Base-by-base conservation (phyloP, 2,797 vertebrate genomes). In the Clarias laeviceps region DNA sequence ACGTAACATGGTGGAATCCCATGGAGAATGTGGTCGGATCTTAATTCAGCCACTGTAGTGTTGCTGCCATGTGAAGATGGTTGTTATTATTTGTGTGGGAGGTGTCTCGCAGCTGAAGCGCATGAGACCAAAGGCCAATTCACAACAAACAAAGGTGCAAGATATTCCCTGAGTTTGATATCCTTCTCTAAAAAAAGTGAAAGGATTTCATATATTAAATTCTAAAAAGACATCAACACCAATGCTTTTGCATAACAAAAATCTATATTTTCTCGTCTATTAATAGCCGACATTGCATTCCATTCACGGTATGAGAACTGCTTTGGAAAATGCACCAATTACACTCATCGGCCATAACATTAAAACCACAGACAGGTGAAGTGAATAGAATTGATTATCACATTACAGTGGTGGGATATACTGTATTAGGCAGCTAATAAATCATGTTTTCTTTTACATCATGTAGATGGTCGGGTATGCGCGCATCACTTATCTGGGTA, bases 1-100 rank as follows among this genome's bases (percentile, higher is more conserved):
- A 77, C 22, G 80, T 79, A 61, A 82, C 72, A 59, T 74, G 37
- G 68, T 68, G 82, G 74, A 86, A 74, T 82, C 84, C 56, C 66
- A 0, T 20, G 64, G 45, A 73, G 64, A 45, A 59, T 57, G 57
- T 15, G 69, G 62, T 56, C 69, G 59, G 69, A 81, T 84, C 69
- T 65, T 74, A 84, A 80, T 56, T 82, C 64, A 70, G 85, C 72
- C 62, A 73, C 32, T 32, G 76, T 54, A 45, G 65, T 86, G 85
- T n/a, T 79, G 17, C 20, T 83, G 50, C 69, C 29, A n/a, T 80
- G 69, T 54, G 82, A 80, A 40, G 74, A 45, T 59, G 74, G 57
- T 70, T 54, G 65, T 66, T 83, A 50, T 70, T n/a, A 32, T 73
- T 70, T 74, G 72, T 20, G 32, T 85, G 59, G 81, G 65, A 64